Percentiles rank a stretch among this genome's conserved stretches.
Evolutionary conservation across 2,113 vertebrate species (phyloP).

Genomic region (Vulpes lagopus): DNA sequence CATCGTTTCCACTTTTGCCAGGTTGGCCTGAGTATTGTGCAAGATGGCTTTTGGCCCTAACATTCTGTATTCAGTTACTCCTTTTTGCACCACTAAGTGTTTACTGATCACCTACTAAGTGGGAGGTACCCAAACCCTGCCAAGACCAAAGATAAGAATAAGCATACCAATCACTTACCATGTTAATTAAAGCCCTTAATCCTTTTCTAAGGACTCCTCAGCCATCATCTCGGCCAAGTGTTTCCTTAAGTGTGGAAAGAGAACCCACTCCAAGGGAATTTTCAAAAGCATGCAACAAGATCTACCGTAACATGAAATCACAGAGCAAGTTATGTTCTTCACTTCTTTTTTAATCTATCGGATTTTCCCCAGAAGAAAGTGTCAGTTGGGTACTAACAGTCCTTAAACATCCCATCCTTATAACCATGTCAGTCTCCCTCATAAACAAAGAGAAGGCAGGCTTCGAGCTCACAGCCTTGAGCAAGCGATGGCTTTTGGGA

Average conservation of each 20-base stretch:
- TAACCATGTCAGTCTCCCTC: neutral
- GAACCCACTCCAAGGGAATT: neutral
- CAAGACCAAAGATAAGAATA: neutral
- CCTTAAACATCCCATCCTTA: neutral
- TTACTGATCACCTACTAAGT: neutral
- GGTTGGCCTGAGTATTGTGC: neutral
- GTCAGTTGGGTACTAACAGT: neutral
- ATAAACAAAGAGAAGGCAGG: constrained; percentile 16
- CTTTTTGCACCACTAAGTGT: neutral
- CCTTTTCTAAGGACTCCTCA: neutral
- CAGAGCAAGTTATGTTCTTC: neutral
- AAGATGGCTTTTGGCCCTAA: neutral
- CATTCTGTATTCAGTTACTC: neutral
- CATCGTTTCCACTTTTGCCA: neutral
- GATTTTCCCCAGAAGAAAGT: constrained; percentile 26
- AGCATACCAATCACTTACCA: neutral
- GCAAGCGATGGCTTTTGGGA: neutral
- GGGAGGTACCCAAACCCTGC: neutral
- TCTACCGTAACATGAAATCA: neutral
- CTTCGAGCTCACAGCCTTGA: neutral
- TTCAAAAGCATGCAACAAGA: neutral
- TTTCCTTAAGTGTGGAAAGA: neutral
- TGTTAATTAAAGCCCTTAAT: neutral
- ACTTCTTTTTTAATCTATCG: neutral
- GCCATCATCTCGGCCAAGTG: neutral